Percentiles rank a stretch among this genome's conserved stretches.
phyloP scores from a whole-genome alignment of 2,113 vertebrate genomes.

The Tretioscincus oriximinensis region DNA sequence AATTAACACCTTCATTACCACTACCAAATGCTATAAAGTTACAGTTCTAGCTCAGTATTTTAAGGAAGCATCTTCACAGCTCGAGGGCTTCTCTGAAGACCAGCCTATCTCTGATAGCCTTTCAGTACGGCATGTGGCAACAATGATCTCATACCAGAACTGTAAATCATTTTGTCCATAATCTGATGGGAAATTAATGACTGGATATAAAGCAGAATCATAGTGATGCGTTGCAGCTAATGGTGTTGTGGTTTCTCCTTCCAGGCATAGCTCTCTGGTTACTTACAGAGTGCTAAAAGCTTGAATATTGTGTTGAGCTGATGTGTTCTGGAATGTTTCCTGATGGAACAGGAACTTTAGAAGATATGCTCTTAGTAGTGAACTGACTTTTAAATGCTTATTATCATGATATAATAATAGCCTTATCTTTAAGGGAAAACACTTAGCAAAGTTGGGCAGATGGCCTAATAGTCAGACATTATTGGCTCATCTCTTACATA shows the following conservation, averaged over 20 bases:
- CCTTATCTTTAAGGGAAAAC: not conserved
- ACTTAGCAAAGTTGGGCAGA: slow-evolving; percentile 32
- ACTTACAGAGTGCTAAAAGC: not conserved
- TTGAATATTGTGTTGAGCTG: slow-evolving; percentile 1
- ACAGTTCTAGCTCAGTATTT: not conserved
- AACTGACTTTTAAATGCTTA: slow-evolving; percentile 3
- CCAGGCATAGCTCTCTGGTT: not conserved
- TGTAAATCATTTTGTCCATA: not conserved
- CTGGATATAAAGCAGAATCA: not conserved
- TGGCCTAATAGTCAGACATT: slow-evolving; percentile 23
- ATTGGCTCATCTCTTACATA: not conserved
- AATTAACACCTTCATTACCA: too few species aligned
- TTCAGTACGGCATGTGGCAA: not conserved
- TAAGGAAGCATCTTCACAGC: not conserved
- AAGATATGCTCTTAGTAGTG: slow-evolving; percentile 5
- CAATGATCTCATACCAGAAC: not conserved
- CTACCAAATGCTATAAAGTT: too few species aligned
- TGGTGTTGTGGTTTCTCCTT: not conserved
- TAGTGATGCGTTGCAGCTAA: not conserved
- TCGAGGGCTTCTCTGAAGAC: not conserved
- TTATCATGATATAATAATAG: not conserved
- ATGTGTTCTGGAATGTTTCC: slow-evolving; percentile 28
- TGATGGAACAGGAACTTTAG: slow-evolving; percentile 32
- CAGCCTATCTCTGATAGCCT: not conserved
- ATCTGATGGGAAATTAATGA: not conserved